Conservation (phyloP, 2,797 vertebrate species). For the Margarornis squamiger region DNA sequence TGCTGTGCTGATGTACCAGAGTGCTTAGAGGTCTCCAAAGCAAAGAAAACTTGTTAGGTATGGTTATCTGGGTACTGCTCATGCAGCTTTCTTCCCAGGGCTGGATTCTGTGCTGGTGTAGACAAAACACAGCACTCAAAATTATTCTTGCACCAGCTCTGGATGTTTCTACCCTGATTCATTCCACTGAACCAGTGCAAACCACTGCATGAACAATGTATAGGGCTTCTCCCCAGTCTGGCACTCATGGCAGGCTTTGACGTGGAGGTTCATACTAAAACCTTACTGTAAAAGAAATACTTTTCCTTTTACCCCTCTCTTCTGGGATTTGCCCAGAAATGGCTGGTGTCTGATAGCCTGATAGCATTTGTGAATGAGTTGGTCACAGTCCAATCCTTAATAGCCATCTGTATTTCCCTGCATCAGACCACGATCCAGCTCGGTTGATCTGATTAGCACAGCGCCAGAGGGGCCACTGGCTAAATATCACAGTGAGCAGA, state of each 20-base stretch:
- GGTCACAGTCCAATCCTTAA: constrained; percentile 49
- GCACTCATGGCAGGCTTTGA: accelerated
- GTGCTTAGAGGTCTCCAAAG: not conserved
- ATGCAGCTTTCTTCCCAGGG: not conserved
- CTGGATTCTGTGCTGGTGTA: not conserved
- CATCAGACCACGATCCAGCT: not conserved
- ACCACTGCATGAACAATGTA: accelerated
- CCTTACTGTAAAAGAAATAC: not conserved
- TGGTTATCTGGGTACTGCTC: not conserved
- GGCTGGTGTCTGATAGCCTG: not conserved
- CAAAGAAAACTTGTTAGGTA: not conserved
- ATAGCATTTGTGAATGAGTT: constrained; percentile 43
- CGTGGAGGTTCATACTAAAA: not conserved
- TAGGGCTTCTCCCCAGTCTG: not conserved
- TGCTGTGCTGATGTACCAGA: not conserved
- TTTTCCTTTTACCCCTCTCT: not conserved
- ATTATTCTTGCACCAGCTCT: not conserved
- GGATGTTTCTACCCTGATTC: not conserved
- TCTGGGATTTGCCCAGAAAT: not conserved
- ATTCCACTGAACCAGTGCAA: not conserved
- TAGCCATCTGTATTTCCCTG: constrained; percentile 50
- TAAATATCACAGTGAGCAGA: constrained; percentile 16
- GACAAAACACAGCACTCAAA: not conserved
- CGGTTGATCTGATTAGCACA: constrained; percentile 20
- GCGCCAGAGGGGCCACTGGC: constrained; percentile 5